phyloP scores from a whole-genome alignment of 2,888 invertebrate genomes.

The Tholera decimalis region DNA sequence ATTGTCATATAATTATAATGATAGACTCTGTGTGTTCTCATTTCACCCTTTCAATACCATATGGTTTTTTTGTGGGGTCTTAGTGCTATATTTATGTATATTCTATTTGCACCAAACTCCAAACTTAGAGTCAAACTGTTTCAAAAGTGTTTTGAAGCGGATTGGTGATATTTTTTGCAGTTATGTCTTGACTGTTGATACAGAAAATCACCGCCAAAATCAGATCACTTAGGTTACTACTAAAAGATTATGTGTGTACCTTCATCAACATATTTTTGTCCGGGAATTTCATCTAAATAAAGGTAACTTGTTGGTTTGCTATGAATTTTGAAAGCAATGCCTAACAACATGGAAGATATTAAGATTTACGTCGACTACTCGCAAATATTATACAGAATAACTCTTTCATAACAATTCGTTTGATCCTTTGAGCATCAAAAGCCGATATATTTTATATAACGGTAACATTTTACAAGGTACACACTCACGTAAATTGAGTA shows the following conservation, averaged over 20 bases:
- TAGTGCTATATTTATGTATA: no score
- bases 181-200: no score
- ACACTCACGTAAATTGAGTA: constrained; percentile 40
- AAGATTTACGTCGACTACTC: constrained; percentile 28
- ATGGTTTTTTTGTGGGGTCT: no score
- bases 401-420: constrained; percentile 41
- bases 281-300: neutral
- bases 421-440: constrained; percentile 49
- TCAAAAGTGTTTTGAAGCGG: no score
- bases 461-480: constrained; percentile 42
- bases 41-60: no score
- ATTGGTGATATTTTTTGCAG: no score
- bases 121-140: no score
- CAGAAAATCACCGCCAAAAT: no score
- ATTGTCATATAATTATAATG: no score
- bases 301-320: neutral
- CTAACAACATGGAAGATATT: constrained; percentile 20
- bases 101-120: no score
- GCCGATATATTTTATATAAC: constrained; percentile 32
- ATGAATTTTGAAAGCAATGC: neutral
- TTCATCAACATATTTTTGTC: neutral
- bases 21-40: no score
- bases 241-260: neutral
- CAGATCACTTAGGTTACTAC: no score
- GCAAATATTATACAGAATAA: constrained; percentile 37